phyloP scores from a whole-genome alignment of 2,113 vertebrate species.

The Osmerus mordax region DNA sequence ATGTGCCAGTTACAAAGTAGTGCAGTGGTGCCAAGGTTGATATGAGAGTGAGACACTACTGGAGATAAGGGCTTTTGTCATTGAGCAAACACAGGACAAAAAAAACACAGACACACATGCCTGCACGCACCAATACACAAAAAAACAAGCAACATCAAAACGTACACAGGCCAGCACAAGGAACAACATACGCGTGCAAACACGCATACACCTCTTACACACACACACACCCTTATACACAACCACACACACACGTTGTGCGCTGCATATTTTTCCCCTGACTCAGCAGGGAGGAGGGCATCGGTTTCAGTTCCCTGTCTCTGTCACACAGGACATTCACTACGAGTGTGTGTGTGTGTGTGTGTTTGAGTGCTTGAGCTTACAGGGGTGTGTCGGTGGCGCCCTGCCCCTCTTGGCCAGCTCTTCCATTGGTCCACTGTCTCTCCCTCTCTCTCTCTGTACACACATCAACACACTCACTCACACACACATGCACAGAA shows the following conservation, averaged over 20 bases:
- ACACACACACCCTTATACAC: background rate
- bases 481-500: too few relatives aligned
- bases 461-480: background rate
- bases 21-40: background rate
- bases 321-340: constrained; percentile 23
- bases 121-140: background rate
- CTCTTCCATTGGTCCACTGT: background rate
- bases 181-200: background rate
- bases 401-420: too few relatives aligned
- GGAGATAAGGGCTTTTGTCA: background rate
- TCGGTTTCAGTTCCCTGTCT: constrained; percentile 38
- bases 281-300: constrained; percentile 36
- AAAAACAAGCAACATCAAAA: background rate
- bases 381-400: too few relatives aligned
- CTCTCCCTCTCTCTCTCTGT: background rate
- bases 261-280: constrained; percentile 25
- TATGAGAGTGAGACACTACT: background rate
- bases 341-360: constrained; percentile 7
- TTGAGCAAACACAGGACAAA: background rate
- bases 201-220: constrained; percentile 1
- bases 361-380: background rate
- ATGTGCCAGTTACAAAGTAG: background rate
- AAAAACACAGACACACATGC: constrained; percentile 3
- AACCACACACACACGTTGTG: constrained; percentile 11
- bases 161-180: background rate